Evolutionary conservation across 2,113 vertebrate species (phyloP).

Genomic region (Penelope pileata): DNA sequence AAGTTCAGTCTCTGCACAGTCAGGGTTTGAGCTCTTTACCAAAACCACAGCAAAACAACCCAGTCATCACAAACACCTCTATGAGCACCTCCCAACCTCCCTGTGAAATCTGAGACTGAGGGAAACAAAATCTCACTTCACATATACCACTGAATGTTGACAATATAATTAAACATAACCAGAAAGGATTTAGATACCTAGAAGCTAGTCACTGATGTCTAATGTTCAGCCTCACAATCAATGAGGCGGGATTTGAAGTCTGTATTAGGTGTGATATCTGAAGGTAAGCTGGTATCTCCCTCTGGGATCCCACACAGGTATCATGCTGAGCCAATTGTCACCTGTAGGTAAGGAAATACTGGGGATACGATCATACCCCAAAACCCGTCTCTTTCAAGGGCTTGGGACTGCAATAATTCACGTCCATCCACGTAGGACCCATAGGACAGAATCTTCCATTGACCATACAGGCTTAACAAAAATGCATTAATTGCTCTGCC

Average conservation of each 20-base stretch:
- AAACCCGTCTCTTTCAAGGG: neutral
- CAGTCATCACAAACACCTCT: neutral
- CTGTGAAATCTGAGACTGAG: rapidly evolving
- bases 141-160: neutral
- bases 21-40: neutral
- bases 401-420: neutral
- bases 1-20: neutral
- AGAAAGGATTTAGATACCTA: neutral
- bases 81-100: neutral
- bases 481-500: neutral
- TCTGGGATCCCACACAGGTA: neutral
- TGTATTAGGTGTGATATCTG: neutral
- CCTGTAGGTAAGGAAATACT: neutral
- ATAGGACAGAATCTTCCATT: neutral
- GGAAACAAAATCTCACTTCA: neutral
- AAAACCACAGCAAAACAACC: neutral
- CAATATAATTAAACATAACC: neutral
- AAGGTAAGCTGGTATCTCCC: neutral
- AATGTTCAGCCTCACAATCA: neutral
- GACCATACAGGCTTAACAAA: neutral
- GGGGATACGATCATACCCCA: neutral
- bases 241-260: neutral
- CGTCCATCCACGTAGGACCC: neutral
- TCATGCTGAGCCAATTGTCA: neutral
- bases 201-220: neutral